These are phyloP conservation scores for Gari tellinella DNA, from an alignment of 2,888 invertebrate species.

Conservation along the genomic window DNA sequence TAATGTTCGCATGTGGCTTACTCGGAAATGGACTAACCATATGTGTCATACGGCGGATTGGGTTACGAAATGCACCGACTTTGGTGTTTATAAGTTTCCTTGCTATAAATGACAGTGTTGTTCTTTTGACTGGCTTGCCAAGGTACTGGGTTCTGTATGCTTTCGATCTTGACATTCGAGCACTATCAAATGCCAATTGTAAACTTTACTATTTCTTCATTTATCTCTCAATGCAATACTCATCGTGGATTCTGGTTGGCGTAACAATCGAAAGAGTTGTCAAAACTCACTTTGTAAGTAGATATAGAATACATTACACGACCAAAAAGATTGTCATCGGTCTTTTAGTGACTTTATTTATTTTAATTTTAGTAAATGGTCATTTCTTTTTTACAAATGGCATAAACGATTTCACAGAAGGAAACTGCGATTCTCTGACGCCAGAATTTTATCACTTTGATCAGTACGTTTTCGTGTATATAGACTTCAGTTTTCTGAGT, in stretches of 20 bases:
- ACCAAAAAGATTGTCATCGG: constrained; percentile 43
- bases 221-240: constrained; percentile 66
- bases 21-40: constrained; percentile 62
- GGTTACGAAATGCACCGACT: constrained; percentile 58
- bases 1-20: constrained; percentile 59
- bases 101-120: constrained; percentile 60
- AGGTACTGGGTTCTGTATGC: constrained; percentile 57
- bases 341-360: constrained; percentile 29
- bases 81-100: constrained; percentile 57
- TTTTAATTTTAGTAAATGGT: constrained; percentile 26
- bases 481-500: constrained; percentile 60
- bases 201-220: constrained; percentile 64
- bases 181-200: constrained; percentile 56
- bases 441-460: constrained; percentile 53
- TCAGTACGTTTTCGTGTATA: constrained; percentile 62
- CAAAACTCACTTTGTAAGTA: constrained; percentile 55
- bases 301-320: constrained; percentile 33
- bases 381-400: constrained; percentile 69
- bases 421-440: constrained; percentile 55
- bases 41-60: constrained; percentile 53
- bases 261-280: constrained; percentile 62
- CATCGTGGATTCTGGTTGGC: constrained; percentile 67
- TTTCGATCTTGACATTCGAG: constrained; percentile 49
- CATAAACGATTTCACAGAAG: constrained; percentile 49
- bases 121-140: constrained; percentile 55